Base-by-base conservation (phyloP, 2,888 invertebrate species). In the Tenthredo livida region DNA sequence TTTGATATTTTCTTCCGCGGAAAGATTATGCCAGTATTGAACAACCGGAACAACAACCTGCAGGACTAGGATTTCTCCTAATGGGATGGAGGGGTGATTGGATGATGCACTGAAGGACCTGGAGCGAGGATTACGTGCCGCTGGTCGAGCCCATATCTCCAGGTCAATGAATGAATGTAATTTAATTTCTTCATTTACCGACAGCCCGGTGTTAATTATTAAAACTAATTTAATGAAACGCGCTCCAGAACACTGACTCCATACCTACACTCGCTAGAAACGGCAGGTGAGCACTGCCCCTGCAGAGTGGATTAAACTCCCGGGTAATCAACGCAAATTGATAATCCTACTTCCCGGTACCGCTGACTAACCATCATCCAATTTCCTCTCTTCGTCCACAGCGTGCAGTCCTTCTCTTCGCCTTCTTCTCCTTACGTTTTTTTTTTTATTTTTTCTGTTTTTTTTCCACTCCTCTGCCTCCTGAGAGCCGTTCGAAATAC, bases 321-420 rank as follows among this genome's bases (percentile, higher is more conserved):
- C 89, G 90, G 90, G 90, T 90, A 90, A 91, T 91, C 91, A 91
- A 90, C 90, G 91, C 90, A 90, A 91, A 91, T 91, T 91, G 91
- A 91, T 91, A 91, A 91, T 91, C 90, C 90, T 90, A 90, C 91
- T 91, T 90, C 89, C 88, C 86, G 77, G 67, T 67, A 29, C 67
- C 67, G 67, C 67, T 67, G 67, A 33, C 67, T 67, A 67, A 67
- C 67, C 67, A 17, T 67, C 67, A 67, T 67, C 67, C 67, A 33
- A 67, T 33, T 86, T 33, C 85, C 54, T 84, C 25, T 75, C 72
- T 82, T 58, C 40, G 10, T 10, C 75, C 58, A 33, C 9, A 10
- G 12, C 84, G 29, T 50, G 47, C 61, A 3, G 17, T 25, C 17
- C 50, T 40, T 12, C 4, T 2, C 78, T 21, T 1, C 17, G 12